Evolutionary conservation across 2,113 vertebrate species (phyloP).

Genomic region (Emydura subglobosa): DNA sequence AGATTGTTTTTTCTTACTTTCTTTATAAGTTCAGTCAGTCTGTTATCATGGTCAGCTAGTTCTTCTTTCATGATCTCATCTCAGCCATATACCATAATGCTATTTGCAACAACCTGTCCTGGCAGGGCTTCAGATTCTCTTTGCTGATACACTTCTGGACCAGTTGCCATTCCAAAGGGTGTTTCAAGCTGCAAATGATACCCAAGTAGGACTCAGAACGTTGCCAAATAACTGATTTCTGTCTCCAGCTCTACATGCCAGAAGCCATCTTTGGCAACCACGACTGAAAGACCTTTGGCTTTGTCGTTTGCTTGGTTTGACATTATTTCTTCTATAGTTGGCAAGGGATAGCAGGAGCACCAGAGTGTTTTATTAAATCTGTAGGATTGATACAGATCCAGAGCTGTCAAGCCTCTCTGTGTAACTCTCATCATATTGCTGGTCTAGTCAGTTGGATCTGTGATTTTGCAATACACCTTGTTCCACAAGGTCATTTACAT

Average conservation of each 20-base stretch:
- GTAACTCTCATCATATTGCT: neutral
- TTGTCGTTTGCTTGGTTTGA: neutral
- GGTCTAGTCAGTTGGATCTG: no score
- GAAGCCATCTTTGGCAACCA: neutral
- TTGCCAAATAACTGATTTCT: conserved; percentile 32
- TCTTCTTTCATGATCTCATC: neutral
- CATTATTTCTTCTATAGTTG: neutral
- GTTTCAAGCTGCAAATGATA: conserved; percentile 37
- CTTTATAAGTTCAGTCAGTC: neutral
- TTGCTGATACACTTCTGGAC: neutral
- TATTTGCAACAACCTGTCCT: conserved; percentile 32
- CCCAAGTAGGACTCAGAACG: neutral
- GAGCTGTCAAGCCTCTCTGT: neutral
- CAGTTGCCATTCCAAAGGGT: neutral
- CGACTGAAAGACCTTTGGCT: neutral
- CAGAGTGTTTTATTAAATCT: neutral
- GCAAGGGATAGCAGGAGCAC: neutral
- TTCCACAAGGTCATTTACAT: neutral
- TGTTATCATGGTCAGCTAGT: neutral
- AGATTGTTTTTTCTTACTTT: neutral
- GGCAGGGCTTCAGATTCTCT: neutral
- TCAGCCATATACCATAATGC: neutral
- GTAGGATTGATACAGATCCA: neutral
- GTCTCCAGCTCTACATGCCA: neutral
- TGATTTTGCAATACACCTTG: neutral